Evolutionary conservation across 2,888 invertebrate species (phyloP), one percentile per base, ranked within the genome.

Genomic region (Caenorhabditis plicata): DNA sequence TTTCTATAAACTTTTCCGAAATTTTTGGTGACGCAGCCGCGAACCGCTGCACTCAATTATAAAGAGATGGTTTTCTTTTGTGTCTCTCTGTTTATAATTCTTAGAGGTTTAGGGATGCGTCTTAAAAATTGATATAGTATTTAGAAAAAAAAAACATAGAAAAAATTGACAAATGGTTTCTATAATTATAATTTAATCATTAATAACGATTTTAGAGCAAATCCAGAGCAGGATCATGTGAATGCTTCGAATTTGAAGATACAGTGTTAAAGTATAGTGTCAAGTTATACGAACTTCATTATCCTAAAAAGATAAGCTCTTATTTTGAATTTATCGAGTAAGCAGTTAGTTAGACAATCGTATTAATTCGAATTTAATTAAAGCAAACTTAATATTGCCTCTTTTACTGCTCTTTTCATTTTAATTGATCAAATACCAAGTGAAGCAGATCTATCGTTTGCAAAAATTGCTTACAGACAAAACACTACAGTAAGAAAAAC

Each of bases 301-400:
- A 72, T 36, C 71, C 71, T 9, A 61, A 57, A 32, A 65, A 65
- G 44, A 60, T 72, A 32, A 72, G 64, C 39, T 60, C 63, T 8
- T 72, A 58, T 48, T 72, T 72, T 47, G 71, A 72, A 41, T 72
- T 72, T 35, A 68, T 72, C 15, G 71, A 72, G 71, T 72, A 15
- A 53, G 64, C 32, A 31, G 27, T 15, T 32, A 36, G 38, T 48
- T 33, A 44, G 42, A 25, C 48, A 44, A 7, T 8, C 15, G n/a
- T n/a, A 40, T 39, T 27, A 11, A 25, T 36, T 39, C 23, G 7
- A 40, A 46, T 27, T 39, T 23, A 41, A 27, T 43, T 51, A 43
- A 38, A 71, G 71, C 47, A 54, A 47, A 17, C 52, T 64, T 46
- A 67, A 72, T 42, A 44, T 72, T 17, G 41, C 71, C 27, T 55